Base-by-base conservation (phyloP, 2,888 invertebrate species). In the Ormyrus rosae region DNA sequence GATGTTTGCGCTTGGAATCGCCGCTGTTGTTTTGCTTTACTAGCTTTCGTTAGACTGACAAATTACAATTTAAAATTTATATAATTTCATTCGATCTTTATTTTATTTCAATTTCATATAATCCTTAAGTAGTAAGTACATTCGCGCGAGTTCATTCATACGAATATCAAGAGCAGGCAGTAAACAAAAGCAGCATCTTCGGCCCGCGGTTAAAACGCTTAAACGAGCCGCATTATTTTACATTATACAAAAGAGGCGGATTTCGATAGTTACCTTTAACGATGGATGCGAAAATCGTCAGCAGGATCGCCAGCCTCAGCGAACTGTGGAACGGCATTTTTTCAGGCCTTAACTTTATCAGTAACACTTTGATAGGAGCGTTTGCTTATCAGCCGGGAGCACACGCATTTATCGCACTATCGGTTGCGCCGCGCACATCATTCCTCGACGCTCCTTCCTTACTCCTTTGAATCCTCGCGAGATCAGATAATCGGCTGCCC, bases 311-410 rank as follows among this genome's bases (percentile, higher is more conserved):
- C 53, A 74, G 45, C 55, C 63, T 72, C 80, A 81, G 81, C 10
- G 13, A 19, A 78, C 81, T 75, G 80, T 70, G 77, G 81, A 60
- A 78, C 85, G 81, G 78, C 85, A 86, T 86, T 83, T 85, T 85
- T 81, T 56, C 51, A 19, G 80, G 68, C 81, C 84, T 84, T 85
- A 86, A 85, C 84, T 85, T 84, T 72, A 82, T 80, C 83, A 81
- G 78, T 75, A 81, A 73, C 80, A 76, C 76, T 68, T 70, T 80
- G 70, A 71, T 71, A 76, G 68, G 80, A 83, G 78, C 80, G 83
- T 83, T 83, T 82, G 80, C 82, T 84, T 80, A 80, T 80, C 80
- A 80, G 70, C 68, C 64, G 81, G 81, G 84, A 83, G 81, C 84
- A 83, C 84, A 84, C 84, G 84, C 80, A 75, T 81, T 83, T 83